A percentile compares a stretch with the other conserved stretches of the same genome.
These are phyloP conservation scores for Caerostris extrusa DNA, from an alignment of 1,140 invertebrate species.

Conservation along the genomic window DNA sequence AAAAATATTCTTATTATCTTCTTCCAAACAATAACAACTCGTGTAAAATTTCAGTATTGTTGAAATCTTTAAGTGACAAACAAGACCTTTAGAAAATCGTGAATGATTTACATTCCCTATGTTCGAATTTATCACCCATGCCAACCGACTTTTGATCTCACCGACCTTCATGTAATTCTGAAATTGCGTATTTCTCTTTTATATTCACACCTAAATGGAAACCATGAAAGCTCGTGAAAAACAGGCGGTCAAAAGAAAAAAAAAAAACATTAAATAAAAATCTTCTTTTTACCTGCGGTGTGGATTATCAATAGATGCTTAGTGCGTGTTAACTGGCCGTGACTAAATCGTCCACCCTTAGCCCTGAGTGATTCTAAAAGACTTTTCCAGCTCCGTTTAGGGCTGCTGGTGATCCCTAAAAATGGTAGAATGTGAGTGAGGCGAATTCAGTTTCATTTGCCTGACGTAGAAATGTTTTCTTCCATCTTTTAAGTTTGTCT, in stretches of 20 bases:
- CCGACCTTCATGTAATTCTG: background rate
- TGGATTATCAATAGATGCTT: slow-evolving; percentile 10
- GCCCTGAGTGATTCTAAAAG: background rate
- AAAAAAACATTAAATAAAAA: background rate
- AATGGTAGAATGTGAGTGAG: background rate
- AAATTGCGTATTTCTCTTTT: background rate
- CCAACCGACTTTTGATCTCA: background rate
- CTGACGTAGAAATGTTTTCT: background rate
- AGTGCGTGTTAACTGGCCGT: slow-evolving; percentile 48
- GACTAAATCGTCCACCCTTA: background rate
- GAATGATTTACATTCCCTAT: background rate
- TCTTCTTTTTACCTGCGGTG: background rate
- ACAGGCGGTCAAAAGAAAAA: background rate
- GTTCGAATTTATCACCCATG: background rate
- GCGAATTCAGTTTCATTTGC: background rate
- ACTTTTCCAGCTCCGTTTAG: background rate
- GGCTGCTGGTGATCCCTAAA: background rate
- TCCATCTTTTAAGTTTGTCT: too few species aligned
- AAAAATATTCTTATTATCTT: too few species aligned
- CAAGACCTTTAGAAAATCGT: background rate
- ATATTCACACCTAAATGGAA: background rate
- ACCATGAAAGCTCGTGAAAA: background rate
- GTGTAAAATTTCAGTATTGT: background rate
- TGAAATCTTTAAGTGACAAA: background rate
- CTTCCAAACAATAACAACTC: background rate